phyloP scores from a whole-genome alignment of 2,113 vertebrate species.

The Lota lota region DNA sequence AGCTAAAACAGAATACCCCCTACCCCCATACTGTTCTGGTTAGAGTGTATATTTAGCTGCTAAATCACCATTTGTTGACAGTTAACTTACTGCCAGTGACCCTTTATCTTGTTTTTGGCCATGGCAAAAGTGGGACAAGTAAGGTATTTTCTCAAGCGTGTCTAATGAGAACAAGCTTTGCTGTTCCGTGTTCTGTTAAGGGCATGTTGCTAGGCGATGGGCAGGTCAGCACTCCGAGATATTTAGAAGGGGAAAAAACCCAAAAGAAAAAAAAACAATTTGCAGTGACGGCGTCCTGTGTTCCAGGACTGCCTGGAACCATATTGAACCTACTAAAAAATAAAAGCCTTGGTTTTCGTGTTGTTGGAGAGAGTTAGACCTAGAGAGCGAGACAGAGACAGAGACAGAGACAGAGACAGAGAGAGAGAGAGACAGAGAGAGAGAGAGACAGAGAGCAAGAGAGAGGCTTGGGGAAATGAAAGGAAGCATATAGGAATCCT shows the following conservation, averaged over 20 bases:
- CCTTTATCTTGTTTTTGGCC: slow-evolving; percentile 22
- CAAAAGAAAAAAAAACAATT: neutral
- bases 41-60: slow-evolving; percentile 28
- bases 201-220: slow-evolving; percentile 53
- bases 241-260: slow-evolving; percentile 55
- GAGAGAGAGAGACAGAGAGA: too few species aligned
- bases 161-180: slow-evolving; percentile 50
- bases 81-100: slow-evolving; percentile 14
- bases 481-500: slow-evolving; percentile 35
- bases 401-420: too few species aligned
- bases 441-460: too few species aligned
- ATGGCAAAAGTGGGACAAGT: slow-evolving; percentile 5
- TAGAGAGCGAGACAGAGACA: too few species aligned
- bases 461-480: slow-evolving; percentile 14
- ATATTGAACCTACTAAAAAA: neutral
- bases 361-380: too few species aligned
- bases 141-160: slow-evolving; percentile 6
- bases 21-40: neutral
- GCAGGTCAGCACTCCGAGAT: slow-evolving; percentile 40
- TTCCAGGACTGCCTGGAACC: slow-evolving; percentile 24
- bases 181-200: slow-evolving; percentile 51
- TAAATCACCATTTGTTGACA: slow-evolving; percentile 16
- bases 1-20: slow-evolving; percentile 1
- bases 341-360: too few species aligned
- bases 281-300: slow-evolving; percentile 43